Base-by-base conservation (phyloP, 2,113 vertebrate species). In the Crotophaga sulcirostris region DNA sequence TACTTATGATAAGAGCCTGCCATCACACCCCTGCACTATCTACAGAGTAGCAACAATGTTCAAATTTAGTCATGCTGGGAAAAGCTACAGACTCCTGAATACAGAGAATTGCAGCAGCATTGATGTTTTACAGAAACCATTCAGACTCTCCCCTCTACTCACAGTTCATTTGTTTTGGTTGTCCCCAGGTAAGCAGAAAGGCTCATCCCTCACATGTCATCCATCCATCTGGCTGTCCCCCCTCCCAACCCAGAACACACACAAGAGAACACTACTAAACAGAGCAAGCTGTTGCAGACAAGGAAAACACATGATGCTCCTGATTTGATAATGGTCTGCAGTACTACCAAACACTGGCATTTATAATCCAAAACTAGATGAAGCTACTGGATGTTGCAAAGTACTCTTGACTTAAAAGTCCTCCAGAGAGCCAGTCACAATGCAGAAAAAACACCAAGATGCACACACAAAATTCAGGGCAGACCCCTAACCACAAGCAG, bases 1-100 rank as follows among this genome's bases (percentile, higher is more conserved):
- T 17, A 25, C 7, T 9, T 24, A 17, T 1, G 6, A 0, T 6
- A 34, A 31, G n/a, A 51, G 11, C n/a, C 23, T 25, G 29, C 34
- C 47, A 52, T 33, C 29, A 17, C 11, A 62, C 26, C 45, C 45
- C 25, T 29, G 11, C 18, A 2, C 23, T 20, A 28, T 8, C 42
- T 36, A 51, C 49, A 21, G 14, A 68, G 42, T 2, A 42, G 28
- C 42, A 74, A 56, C n/a, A 49, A 26, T 1, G 7, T 34, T 31
- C 33, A 38, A 6, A 38, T 54, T 59, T 63, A n/a, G 26, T 11
- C 40, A 20, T 4, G 6, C 21, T 34, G 17, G 51, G 31, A 33
- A 36, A 47, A 58, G 58, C 5, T 58, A 42, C 17, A 47, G 20
- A 28, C 31, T 51, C 28, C 60, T 11, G 8, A 56, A 67, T 1